phyloP scores from a whole-genome alignment of 1,140 invertebrate species.

The Sarcophaga bullata region DNA sequence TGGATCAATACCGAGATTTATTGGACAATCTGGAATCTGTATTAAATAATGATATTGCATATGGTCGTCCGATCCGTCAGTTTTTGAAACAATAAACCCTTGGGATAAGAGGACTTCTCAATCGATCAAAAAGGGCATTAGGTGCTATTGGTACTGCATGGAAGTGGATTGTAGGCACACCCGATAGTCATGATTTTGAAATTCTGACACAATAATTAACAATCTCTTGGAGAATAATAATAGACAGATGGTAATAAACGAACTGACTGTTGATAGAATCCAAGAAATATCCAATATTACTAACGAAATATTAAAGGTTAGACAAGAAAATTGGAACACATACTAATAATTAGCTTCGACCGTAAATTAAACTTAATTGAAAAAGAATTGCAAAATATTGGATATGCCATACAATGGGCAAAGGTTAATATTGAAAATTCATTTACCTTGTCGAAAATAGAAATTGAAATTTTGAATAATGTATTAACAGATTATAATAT shows the following conservation, averaged over 20 bases:
- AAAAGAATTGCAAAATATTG: not conserved
- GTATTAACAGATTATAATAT: not conserved
- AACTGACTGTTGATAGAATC: not conserved
- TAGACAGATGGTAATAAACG: not conserved
- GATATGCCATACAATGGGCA: not conserved
- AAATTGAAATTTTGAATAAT: conserved; percentile 2
- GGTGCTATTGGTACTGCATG: not conserved
- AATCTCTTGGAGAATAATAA: too few species aligned
- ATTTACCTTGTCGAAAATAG: not conserved
- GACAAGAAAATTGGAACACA: not conserved
- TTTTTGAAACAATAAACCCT: not conserved
- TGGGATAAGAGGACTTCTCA: not conserved
- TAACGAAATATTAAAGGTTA: not conserved
- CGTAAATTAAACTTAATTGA: not conserved
- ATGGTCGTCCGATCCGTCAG: not conserved
- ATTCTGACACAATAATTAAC: too few species aligned
- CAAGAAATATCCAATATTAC: not conserved
- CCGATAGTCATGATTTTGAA: conserved; percentile 12
- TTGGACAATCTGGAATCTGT: too few species aligned
- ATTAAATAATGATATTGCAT: too few species aligned
- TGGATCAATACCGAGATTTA: too few species aligned
- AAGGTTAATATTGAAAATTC: not conserved
- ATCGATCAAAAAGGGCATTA: not conserved
- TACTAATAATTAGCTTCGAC: not conserved
- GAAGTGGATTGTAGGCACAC: conserved; percentile 1